These are phyloP conservation scores for Campoplex nolae DNA, from an alignment of 2,888 invertebrate genomes.

Conservation along the genomic window DNA sequence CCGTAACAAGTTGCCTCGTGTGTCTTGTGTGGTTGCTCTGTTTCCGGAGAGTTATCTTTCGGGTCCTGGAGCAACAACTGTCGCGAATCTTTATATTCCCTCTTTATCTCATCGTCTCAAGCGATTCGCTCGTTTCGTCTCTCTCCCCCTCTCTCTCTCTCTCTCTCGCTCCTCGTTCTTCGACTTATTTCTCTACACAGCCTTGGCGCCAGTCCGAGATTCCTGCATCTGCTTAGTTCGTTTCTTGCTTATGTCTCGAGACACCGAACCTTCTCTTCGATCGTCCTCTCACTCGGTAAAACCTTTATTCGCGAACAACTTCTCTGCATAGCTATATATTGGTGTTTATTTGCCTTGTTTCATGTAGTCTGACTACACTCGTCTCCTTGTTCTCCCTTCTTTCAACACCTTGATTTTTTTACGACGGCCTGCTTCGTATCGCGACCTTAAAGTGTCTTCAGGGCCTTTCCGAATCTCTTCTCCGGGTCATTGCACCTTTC, in stretches of 20 bases:
- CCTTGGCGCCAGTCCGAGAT: slow-evolving; percentile 81
- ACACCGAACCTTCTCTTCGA: slow-evolving; percentile 56
- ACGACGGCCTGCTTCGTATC: slow-evolving; percentile 35
- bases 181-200: slow-evolving; percentile 73
- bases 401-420: slow-evolving; percentile 65
- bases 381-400: slow-evolving; percentile 54
- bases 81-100: slow-evolving; percentile 59
- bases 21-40: slow-evolving; percentile 5
- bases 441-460: slow-evolving; percentile 67
- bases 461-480: slow-evolving; percentile 52
- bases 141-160: neutral
- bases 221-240: slow-evolving; percentile 82
- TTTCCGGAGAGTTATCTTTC: slow-evolving; percentile 55
- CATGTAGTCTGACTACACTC: slow-evolving; percentile 25
- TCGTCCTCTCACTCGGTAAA: slow-evolving; percentile 56
- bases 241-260: slow-evolving; percentile 59
- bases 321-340: slow-evolving; percentile 26
- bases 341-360: slow-evolving; percentile 46
- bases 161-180: slow-evolving; percentile 64
- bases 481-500: slow-evolving; percentile 45
- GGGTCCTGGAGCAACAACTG: slow-evolving; percentile 48
- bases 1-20: slow-evolving; percentile 15
- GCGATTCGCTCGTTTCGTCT: slow-evolving; percentile 31
- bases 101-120: slow-evolving; percentile 55
- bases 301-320: slow-evolving; percentile 59